A percentile compares a stretch with the other conserved stretches of the same genome.
phyloP scores from a whole-genome alignment of 1,140 invertebrate genomes.

The Spodoptera litura region DNA sequence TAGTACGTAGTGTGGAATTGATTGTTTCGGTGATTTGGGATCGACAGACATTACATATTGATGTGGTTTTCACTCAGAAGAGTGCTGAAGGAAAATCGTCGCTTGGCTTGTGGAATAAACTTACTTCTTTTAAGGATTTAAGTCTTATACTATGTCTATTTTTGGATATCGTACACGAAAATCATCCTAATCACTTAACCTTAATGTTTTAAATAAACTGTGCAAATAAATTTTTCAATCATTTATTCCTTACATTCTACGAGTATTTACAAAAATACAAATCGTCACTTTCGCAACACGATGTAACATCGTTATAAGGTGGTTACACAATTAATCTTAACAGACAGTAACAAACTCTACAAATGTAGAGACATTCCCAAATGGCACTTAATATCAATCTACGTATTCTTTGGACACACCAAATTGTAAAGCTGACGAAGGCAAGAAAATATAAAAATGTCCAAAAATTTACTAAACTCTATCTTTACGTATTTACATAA shows the following conservation, averaged over 20 bases:
- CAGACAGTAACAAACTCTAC: conserved; percentile 38
- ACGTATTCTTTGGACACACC: conserved; percentile 55
- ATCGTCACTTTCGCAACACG: conserved; percentile 33
- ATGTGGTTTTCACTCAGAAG: background rate
- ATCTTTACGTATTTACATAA: conserved; percentile 37
- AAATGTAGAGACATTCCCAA: conserved; percentile 52
- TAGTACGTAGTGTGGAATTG: conserved; percentile 7
- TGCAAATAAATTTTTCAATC: background rate
- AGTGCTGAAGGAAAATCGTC: too few species aligned
- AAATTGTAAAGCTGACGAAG: conserved; percentile 51
- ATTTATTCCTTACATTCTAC: conserved; percentile 32
- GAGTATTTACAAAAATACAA: conserved; percentile 48
- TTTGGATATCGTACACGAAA: too few species aligned
- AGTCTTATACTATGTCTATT: too few species aligned
- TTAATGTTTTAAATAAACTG: background rate
- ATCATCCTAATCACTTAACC: too few species aligned
- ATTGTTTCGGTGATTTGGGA: background rate
- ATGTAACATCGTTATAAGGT: conserved; percentile 50
- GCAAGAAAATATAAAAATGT: conserved; percentile 42
- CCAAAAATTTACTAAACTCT: conserved; percentile 27
- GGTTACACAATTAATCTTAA: conserved; percentile 47
- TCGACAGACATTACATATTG: background rate
- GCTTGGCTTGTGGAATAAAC: too few species aligned
- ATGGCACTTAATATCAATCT: conserved; percentile 56
- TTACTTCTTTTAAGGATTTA: too few species aligned